Conservation (phyloP, 2,113 vertebrate genomes). For the Geococcyx californianus region DNA sequence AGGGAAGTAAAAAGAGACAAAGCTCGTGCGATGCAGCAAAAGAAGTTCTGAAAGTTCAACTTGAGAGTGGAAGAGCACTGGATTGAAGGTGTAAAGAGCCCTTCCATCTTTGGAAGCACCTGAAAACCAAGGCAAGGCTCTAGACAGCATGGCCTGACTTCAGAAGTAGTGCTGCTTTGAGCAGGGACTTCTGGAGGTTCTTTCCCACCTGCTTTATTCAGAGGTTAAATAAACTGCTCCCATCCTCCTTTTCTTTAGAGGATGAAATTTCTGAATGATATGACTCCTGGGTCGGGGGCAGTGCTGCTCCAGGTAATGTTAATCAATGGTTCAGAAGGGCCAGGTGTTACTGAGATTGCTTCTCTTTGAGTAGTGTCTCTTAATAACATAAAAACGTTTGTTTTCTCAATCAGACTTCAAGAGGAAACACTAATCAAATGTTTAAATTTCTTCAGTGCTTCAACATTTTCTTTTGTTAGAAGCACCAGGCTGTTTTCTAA, state of each 20-base stretch:
- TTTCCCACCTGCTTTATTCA: background rate
- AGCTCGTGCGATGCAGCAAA: background rate
- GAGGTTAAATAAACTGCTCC: background rate
- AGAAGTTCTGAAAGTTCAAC: background rate
- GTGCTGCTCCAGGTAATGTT: background rate
- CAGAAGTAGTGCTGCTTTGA: background rate
- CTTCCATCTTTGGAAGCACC: background rate
- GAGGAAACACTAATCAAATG: slow-evolving; percentile 45
- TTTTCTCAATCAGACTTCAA: background rate
- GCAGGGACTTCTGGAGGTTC: background rate
- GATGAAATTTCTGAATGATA: background rate
- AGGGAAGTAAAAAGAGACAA: background rate
- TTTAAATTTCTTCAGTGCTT: background rate
- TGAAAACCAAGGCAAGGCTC: background rate
- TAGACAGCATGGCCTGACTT: background rate
- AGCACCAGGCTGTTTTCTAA: background rate
- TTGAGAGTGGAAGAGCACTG: background rate
- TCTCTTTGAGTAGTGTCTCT: background rate
- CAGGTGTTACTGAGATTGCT: background rate
- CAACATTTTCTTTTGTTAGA: slow-evolving; percentile 11
- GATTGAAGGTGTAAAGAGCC: background rate
- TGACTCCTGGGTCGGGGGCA: background rate
- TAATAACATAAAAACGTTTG: background rate
- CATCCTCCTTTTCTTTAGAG: background rate
- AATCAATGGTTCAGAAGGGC: background rate